A percentile compares a stretch with the other conserved stretches of the same genome.
phyloP scores from a whole-genome alignment of 1,140 invertebrate species.

The Thaumetopoea pityocampa region DNA sequence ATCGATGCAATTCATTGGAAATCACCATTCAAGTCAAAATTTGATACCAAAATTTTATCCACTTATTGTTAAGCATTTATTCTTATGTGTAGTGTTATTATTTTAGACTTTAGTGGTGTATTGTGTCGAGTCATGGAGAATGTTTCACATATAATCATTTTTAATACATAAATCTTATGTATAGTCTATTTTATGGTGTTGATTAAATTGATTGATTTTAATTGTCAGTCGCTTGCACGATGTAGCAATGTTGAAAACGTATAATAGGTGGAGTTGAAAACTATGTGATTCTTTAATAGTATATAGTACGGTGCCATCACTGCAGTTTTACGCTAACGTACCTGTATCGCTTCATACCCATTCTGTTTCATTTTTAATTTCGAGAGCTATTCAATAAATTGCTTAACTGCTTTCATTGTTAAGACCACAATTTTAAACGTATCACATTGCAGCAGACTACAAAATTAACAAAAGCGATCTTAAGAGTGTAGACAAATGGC shows the following conservation, averaged over 20 bases:
- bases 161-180: conserved; percentile 7
- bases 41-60: conserved; percentile 10
- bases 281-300: conserved; percentile 44
- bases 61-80: conserved; percentile 1
- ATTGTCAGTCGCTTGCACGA: conserved; percentile 10
- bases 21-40: conserved; percentile 9
- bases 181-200: conserved; percentile 9
- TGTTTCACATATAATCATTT: conserved; percentile 16
- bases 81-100: conserved; percentile 8
- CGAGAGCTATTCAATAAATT: conserved; percentile 20
- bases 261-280: conserved; percentile 23
- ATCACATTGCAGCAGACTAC: too few species aligned
- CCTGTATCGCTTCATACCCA: conserved; percentile 33
- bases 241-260: conserved; percentile 2
- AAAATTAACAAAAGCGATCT: too few species aligned
- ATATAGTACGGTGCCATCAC: conserved; percentile 65
- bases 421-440: too few species aligned
- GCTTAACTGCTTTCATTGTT: conserved; percentile 19
- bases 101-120: conserved; percentile 11
- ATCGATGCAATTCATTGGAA: conserved; percentile 8
- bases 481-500: too few species aligned
- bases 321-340: conserved; percentile 44
- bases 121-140: conserved; percentile 16
- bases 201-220: conserved; percentile 10
- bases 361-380: conserved; percentile 25